Base-by-base conservation (phyloP, 37 sponge, comb jelly and placozoan genomes). In the Geodia barretti region DNA sequence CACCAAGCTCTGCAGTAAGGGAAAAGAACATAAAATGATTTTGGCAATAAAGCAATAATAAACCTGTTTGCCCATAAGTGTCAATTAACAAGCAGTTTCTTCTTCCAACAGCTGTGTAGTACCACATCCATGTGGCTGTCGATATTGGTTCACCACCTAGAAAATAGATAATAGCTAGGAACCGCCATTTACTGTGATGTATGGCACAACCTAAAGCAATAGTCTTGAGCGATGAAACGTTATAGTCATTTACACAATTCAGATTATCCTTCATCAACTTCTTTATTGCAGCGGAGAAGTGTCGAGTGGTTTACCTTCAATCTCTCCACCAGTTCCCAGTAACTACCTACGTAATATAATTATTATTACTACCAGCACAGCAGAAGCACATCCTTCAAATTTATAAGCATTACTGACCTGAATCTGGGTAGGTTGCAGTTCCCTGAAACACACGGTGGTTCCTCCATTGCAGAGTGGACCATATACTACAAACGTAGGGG, bases 381-480 rank as follows among this genome's bases (percentile, higher is more conserved):
- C 2, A 33, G 31, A 29, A 33, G 32, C 7, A 7, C 7, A 7
- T 14, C 54, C 14, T 47, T 14, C 7, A 14, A 47, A 47, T 47
- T 17, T 47, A n/a, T 4, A 38, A 36, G 24, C 71, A 47, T 23
- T 36, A 41, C 82, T 64, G 60, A 87, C 95, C 95, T 64, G 97
- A 81, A 67, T 96, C 87, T 64, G 97, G 97, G 74, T 93, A 93
- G 73, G 83, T 84, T 29, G 93, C 92, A 23, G 63, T 79, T 58
- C 97, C 88, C 82, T 96, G 93, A 85, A 93, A 96, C 82, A 41
- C 0, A 92, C 89, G 29, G 91, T 91, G 38, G 97, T 93, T 29
- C 70, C 97, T 59, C 93, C 97, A 74, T 93, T 96, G 66, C 83
- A 77, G 25, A 96, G 91, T 14, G 97, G 97, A 29, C 97, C 97